A percentile compares a stretch with the other conserved stretches of the same genome.
phyloP scores from a whole-genome alignment of 2,797 vertebrate species.

The Hoplostethus atlanticus region DNA sequence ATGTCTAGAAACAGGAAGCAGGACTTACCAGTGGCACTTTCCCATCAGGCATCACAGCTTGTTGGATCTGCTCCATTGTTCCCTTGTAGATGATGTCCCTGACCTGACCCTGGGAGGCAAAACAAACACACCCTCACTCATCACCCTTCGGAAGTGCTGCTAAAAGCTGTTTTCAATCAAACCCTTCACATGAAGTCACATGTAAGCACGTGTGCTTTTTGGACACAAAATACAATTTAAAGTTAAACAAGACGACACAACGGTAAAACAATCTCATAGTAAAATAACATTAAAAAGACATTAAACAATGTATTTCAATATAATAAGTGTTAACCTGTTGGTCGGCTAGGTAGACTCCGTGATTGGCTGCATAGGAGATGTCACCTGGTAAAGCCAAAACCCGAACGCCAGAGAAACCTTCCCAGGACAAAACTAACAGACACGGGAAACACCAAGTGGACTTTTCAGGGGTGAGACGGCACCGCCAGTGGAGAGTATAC shows the following conservation, averaged over 20 bases:
- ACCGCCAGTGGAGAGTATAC: no score
- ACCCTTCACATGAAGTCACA: no score
- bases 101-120: conserved; percentile 83
- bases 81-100: conserved; percentile 91
- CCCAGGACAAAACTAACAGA: conserved; percentile 82
- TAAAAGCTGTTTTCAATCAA: no score
- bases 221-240: not conserved
- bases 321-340: conserved; percentile 79
- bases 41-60: conserved; percentile 83
- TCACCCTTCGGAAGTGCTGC: not conserved
- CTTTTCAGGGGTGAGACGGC: no score
- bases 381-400: conserved; percentile 91
- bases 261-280: no score
- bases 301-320: not conserved
- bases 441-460: not conserved
- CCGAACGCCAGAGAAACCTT: conserved; percentile 87
- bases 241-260: no score
- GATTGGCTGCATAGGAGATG: conserved; percentile 86
- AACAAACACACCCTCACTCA: conserved; percentile 35
- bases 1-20: not conserved
- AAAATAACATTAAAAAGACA: not conserved
- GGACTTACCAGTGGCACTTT: conserved; percentile 89
- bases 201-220: no score
- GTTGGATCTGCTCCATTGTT: conserved; percentile 82
- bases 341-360: conserved; percentile 90